Evolutionary conservation across 2,113 vertebrate species (phyloP).

Genomic region (Xiphophorus maculatus): DNA sequence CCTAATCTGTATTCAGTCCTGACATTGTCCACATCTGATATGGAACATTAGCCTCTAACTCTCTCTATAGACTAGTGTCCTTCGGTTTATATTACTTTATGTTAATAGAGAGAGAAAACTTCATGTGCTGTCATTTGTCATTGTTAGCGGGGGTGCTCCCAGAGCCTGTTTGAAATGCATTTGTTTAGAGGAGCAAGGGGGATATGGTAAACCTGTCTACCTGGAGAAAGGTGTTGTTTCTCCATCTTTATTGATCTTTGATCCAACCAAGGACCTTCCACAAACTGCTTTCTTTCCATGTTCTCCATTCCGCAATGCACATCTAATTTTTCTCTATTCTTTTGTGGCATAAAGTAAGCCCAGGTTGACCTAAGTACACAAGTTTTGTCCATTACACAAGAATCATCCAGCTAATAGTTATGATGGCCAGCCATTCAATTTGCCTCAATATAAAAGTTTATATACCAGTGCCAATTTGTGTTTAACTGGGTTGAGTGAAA

Average conservation of each 20-base stretch:
- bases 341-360: conserved; percentile 10
- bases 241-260: conserved; percentile 74
- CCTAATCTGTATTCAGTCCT: conserved; percentile 99
- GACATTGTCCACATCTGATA: conserved; percentile 99
- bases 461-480: background rate
- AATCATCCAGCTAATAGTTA: background rate
- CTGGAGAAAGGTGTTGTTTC: conserved; percentile 51
- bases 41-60: conserved; percentile 99
- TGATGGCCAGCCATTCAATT: background rate
- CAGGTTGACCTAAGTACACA: background rate
- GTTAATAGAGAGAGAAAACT: conserved; percentile 99
- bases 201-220: conserved; percentile 62
- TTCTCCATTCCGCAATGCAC: conserved; percentile 10
- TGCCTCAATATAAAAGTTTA: background rate
- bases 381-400: background rate
- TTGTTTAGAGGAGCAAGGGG: conserved; percentile 88
- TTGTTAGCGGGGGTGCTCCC: conserved; percentile 88
- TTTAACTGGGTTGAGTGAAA: background rate
- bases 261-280: conserved; percentile 32
- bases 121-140: conserved; percentile 98
- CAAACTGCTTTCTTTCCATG: conserved; percentile 8
- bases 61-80: conserved; percentile 99
- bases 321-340: conserved; percentile 46
- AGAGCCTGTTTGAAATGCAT: conserved; percentile 81
- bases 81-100: conserved; percentile 99